Evolutionary conservation across 2,113 vertebrate genomes (phyloP).

Genomic region (Sorex fumeus): DNA sequence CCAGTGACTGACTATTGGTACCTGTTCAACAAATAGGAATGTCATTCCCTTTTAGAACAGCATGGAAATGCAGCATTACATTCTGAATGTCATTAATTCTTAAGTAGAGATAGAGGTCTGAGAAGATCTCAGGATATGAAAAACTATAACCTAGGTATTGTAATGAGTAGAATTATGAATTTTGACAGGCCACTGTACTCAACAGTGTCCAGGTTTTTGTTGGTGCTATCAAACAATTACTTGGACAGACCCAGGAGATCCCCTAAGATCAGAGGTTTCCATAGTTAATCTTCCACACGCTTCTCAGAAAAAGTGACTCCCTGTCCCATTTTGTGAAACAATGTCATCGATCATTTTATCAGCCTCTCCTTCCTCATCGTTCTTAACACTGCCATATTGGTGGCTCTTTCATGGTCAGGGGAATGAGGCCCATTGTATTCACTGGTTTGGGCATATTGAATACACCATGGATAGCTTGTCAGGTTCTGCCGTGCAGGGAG

Average conservation of each 20-base stretch:
- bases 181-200: not conserved
- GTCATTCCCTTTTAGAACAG: not conserved
- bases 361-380: no score
- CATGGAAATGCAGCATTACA: not conserved
- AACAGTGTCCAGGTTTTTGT: not conserved
- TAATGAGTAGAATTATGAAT: conserved; percentile 9
- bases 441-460: no score
- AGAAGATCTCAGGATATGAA: not conserved
- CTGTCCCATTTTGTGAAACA: no score
- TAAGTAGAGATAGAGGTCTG: not conserved
- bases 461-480: no score
- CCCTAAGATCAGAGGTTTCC: not conserved
- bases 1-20: not conserved
- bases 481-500: no score
- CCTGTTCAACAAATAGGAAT: not conserved
- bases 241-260: not conserved
- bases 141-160: not conserved
- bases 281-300: no score
- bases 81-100: conserved; percentile 4
- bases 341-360: no score
- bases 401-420: no score
- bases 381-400: no score
- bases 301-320: no score
- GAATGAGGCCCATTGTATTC: no score
- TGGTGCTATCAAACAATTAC: conserved; percentile 8